Evolutionary conservation across 2,797 vertebrate genomes (phyloP).

Genomic region (Platyrinchus mystaceus): DNA sequence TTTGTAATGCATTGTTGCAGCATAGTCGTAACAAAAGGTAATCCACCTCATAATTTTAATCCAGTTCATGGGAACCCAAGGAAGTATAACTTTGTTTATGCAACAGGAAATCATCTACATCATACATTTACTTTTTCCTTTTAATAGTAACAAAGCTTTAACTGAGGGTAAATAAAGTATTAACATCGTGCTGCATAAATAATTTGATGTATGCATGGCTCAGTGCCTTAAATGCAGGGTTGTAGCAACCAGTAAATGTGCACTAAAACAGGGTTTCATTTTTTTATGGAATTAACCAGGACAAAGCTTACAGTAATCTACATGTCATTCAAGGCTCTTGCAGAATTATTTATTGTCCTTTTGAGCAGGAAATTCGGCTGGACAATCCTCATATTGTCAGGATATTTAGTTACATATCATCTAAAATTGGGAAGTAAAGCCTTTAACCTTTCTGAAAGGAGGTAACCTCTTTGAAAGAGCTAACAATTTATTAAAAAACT

Average conservation of each 20-base stretch:
- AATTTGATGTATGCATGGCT: background rate
- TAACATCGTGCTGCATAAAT: background rate
- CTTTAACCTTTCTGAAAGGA: background rate
- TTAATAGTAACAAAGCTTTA: background rate
- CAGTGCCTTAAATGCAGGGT: background rate
- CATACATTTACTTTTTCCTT: background rate
- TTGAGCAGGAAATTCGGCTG: background rate
- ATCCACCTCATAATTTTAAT: background rate
- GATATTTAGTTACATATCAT: background rate
- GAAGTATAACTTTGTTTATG: background rate
- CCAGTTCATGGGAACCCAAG: background rate
- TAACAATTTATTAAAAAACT: background rate
- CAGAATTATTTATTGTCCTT: background rate
- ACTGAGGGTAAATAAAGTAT: background rate
- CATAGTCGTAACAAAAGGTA: background rate
- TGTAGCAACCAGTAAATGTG: slow-evolving; percentile 3
- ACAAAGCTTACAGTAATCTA: slow-evolving; percentile 27
- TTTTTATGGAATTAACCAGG: slow-evolving; percentile 19
- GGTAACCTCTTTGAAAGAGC: background rate
- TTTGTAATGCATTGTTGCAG: background rate
- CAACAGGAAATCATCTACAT: background rate
- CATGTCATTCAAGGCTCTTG: background rate
- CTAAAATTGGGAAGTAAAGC: background rate
- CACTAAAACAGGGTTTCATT: background rate
- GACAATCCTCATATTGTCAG: background rate